These are phyloP conservation scores for Petroica traversi DNA, from an alignment of 2,113 vertebrate species.

Conservation along the genomic window DNA sequence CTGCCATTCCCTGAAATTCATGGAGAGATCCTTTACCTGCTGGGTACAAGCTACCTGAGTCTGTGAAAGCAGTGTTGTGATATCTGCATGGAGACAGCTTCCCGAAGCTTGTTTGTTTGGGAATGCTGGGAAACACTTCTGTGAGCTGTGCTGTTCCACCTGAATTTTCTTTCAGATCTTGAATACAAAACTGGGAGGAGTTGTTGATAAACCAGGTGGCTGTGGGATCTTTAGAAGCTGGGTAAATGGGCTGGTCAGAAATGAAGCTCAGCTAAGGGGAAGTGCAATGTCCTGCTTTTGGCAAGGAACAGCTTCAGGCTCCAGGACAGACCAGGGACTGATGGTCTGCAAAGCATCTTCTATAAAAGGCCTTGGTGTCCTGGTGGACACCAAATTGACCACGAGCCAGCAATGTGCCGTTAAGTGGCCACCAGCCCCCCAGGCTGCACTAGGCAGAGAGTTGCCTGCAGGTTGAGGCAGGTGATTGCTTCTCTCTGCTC, in stretches of 20 bases:
- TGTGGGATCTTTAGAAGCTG: neutral
- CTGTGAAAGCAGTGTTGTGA: neutral
- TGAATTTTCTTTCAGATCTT: neutral
- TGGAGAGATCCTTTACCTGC: neutral
- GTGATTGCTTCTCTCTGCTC: neutral
- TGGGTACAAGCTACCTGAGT: neutral
- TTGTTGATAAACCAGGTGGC: neutral
- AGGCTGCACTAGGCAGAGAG: neutral
- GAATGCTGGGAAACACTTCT: neutral
- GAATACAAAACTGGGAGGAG: neutral
- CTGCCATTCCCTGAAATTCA: neutral
- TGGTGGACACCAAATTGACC: neutral
- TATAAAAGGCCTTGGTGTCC: neutral
- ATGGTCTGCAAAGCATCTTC: neutral
- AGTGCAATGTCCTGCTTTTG: neutral
- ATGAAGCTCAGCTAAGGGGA: neutral
- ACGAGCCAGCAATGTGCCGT: neutral
- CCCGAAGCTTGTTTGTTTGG: neutral
- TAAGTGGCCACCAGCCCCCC: neutral
- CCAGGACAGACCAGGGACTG: neutral
- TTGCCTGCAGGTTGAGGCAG: neutral
- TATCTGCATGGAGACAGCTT: neutral
- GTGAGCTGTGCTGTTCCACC: neutral
- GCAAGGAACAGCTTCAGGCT: neutral
- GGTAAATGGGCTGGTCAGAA: neutral